phyloP scores from a whole-genome alignment of 2,888 invertebrate species.

The Acrobasis consociella region DNA sequence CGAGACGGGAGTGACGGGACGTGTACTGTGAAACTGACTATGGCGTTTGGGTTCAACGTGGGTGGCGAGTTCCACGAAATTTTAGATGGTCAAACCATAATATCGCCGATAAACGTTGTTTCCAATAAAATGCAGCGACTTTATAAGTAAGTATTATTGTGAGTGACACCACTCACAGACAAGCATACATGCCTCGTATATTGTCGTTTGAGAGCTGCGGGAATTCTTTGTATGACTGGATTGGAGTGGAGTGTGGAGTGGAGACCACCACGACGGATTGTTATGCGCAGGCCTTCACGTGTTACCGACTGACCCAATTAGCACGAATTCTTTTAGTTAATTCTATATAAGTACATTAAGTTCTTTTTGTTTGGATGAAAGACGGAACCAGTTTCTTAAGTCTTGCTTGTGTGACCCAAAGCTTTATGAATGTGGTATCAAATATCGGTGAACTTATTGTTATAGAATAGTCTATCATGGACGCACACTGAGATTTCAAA shows the following conservation, averaged over 20 bases:
- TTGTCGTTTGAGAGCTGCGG: conserved; percentile 9
- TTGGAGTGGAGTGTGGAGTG: not conserved
- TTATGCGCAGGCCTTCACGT: not conserved
- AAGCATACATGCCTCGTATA: too few relatives aligned
- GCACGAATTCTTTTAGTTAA: conserved; percentile 7
- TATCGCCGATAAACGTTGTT: conserved; percentile 57
- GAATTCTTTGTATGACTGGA: not conserved
- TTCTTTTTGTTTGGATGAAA: not conserved
- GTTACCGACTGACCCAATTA: conserved; percentile 18
- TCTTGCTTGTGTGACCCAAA: too few relatives aligned
- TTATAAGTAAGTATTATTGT: conserved; percentile 40
- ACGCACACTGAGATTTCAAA: too few relatives aligned
- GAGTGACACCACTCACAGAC: conserved; percentile 32
- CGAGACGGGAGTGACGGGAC: too few relatives aligned
- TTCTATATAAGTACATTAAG: not conserved
- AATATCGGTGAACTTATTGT: too few relatives aligned
- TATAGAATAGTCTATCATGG: too few relatives aligned
- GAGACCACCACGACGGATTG: conserved; percentile 19
- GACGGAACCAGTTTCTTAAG: too few relatives aligned
- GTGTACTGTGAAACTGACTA: conserved; percentile 22
- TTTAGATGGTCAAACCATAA: conserved; percentile 59
- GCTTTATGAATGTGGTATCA: too few relatives aligned
- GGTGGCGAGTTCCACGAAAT: conserved; percentile 76
- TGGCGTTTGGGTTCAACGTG: conserved; percentile 55
- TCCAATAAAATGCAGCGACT: conserved; percentile 47